Percentiles rank a stretch among this genome's conserved stretches.
Conservation (phyloP, 2,113 vertebrate species). For the Athene cunicularia region DNA sequence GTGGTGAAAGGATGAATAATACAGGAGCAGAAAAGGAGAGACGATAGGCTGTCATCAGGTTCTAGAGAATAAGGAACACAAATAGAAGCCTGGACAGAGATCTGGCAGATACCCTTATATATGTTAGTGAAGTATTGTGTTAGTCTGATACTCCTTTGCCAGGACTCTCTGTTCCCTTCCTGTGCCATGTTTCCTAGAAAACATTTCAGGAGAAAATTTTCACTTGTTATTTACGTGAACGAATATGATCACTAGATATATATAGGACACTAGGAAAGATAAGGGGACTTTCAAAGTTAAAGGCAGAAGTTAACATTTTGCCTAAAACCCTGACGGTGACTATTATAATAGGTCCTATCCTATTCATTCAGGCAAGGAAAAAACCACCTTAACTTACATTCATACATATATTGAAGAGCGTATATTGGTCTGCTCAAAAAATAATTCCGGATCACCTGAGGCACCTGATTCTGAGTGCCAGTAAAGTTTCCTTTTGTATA, state of each 20-base stretch:
- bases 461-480: not conserved
- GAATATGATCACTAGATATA: not conserved
- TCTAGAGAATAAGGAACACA: not conserved
- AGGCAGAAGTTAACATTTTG: not conserved
- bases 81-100: not conserved
- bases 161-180: not conserved
- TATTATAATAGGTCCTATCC: not conserved
- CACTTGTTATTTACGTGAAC: not conserved
- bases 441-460: not conserved
- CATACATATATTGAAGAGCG: not conserved
- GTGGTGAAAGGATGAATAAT: not conserved
- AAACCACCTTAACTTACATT: accelerated
- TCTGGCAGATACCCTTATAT: not conserved
- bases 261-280: not conserved
- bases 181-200: not conserved
- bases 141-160: not conserved
- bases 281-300: not conserved
- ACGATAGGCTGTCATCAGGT: not conserved
- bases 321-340: not conserved
- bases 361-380: not conserved
- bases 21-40: not conserved
- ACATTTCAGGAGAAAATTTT: not conserved
- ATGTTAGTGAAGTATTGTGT: not conserved
- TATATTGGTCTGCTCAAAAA: not conserved
- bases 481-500: not conserved